Percentiles rank a stretch among this genome's conserved stretches.
These are phyloP conservation scores for Alcis repandata DNA, from an alignment of 2,888 invertebrate species.

Conservation along the genomic window DNA sequence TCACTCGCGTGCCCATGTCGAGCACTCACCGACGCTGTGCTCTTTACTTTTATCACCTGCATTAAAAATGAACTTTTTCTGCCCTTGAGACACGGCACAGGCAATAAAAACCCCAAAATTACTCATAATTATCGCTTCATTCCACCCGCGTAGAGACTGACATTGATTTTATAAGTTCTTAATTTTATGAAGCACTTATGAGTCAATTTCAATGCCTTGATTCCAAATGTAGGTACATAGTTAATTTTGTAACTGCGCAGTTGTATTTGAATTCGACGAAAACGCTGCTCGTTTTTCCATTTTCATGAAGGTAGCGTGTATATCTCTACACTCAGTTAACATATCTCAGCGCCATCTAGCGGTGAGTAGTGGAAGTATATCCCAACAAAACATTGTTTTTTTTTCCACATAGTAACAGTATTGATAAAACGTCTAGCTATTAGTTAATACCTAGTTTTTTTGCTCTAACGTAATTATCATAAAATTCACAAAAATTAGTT, in stretches of 20 bases:
- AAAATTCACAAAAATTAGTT: not conserved
- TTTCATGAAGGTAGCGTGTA: constrained; percentile 10
- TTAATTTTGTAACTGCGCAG: constrained; percentile 43
- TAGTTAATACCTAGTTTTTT: no score
- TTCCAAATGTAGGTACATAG: constrained; percentile 36
- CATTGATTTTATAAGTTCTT: constrained; percentile 43
- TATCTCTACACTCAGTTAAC: not conserved
- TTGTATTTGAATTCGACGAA: constrained; percentile 26
- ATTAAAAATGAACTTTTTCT: constrained; percentile 37
- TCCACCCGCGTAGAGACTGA: constrained; percentile 29
- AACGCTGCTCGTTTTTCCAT: not conserved
- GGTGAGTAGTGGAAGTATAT: constrained; percentile 59
- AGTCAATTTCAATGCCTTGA: constrained; percentile 43
- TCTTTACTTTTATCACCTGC: constrained; percentile 36
- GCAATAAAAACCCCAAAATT: constrained; percentile 39
- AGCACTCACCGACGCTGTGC: constrained; percentile 15
- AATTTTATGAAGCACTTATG: constrained; percentile 33
- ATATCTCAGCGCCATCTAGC: constrained; percentile 64
- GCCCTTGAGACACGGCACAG: constrained; percentile 38
- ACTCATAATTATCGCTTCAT: constrained; percentile 38
- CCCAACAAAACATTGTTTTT: not conserved
- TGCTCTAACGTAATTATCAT: not conserved
- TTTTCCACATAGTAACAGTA: constrained; percentile 47
- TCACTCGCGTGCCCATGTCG: constrained; percentile 38
- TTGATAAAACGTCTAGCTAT: constrained; percentile 57